Evolutionary conservation across 2,797 vertebrate genomes (phyloP).

Genomic region (Nyctalus aviator): DNA sequence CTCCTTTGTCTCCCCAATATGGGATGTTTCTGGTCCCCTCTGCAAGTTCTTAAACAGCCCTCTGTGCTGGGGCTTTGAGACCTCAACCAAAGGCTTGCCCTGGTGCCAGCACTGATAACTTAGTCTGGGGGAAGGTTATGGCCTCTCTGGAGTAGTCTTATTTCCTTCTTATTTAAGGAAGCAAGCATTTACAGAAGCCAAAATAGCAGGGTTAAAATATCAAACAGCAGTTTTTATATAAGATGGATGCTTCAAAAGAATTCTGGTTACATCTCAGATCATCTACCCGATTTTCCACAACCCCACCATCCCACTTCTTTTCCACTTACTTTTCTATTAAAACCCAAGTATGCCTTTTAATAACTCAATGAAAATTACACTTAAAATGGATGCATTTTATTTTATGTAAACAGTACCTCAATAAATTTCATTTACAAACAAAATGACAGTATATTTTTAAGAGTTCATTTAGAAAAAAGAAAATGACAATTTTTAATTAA

Average conservation of each 20-base stretch:
- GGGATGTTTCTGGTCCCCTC: no score
- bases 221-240: no score
- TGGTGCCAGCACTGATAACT: no score
- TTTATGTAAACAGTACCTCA: background rate
- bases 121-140: no score
- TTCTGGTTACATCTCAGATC: background rate
- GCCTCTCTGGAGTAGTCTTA: no score
- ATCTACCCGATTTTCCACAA: background rate
- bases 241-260: background rate
- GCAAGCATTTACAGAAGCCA: no score
- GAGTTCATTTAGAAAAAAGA: background rate
- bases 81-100: no score
- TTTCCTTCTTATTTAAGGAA: no score
- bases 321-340: background rate
- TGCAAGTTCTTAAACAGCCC: no score
- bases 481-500: slow-evolving; percentile 54
- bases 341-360: background rate
- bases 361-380: background rate
- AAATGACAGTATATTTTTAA: slow-evolving; percentile 24
- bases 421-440: background rate
- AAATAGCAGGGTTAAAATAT: no score
- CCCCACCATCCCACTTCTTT: background rate
- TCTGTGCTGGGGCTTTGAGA: no score
- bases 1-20: no score
- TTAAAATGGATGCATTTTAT: slow-evolving; percentile 3